A percentile compares a stretch with the other conserved stretches of the same genome.
phyloP scores from a whole-genome alignment of 2,113 vertebrate species.

The Ciconia maguari region DNA sequence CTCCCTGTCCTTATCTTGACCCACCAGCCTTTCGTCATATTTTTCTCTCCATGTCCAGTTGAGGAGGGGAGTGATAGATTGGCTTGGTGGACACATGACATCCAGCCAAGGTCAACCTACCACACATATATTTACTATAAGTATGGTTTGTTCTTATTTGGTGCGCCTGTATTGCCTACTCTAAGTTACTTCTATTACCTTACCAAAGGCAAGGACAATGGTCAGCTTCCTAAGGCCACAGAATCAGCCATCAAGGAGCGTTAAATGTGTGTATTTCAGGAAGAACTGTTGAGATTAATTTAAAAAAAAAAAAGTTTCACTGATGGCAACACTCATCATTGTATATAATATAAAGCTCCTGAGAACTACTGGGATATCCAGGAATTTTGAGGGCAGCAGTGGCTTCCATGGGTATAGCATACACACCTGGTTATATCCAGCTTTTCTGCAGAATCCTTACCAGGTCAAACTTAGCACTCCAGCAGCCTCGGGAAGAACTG shows the following conservation, averaged over 20 bases:
- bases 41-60: not conserved
- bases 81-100: not conserved
- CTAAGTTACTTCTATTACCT: not conserved
- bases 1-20: not conserved
- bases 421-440: not conserved
- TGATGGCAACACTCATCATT: not conserved
- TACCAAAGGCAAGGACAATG: not conserved
- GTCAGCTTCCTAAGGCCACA: not conserved
- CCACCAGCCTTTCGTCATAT: accelerated
- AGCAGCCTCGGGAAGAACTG: not conserved
- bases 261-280: not conserved
- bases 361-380: not conserved
- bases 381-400: not conserved
- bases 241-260: not conserved
- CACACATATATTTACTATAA: not conserved
- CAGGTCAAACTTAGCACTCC: not conserved
- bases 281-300: not conserved
- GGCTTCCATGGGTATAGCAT: not conserved
- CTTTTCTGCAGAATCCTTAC: not conserved
- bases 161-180: not conserved
- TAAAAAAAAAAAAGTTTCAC: not conserved
- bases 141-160: not conserved
- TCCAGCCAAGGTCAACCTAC: not conserved
- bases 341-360: not conserved
- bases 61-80: not conserved